Base-by-base conservation (phyloP, 2,888 invertebrate genomes). In the Lacanobia wlatinum region DNA sequence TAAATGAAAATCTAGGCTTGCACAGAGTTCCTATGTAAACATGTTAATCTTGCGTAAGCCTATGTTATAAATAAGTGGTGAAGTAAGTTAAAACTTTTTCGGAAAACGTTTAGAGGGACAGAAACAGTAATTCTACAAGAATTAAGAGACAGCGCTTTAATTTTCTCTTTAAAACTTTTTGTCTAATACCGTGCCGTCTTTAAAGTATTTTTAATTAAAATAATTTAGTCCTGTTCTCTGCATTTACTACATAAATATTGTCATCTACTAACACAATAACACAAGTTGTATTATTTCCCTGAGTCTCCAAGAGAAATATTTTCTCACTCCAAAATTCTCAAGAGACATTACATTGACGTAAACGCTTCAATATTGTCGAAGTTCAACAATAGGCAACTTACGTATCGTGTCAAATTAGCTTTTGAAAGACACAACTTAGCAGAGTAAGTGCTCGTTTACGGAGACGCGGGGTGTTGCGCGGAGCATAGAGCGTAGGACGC, bases 401-500 rank as follows among this genome's bases (percentile, higher is more conserved):
- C 62, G 59, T 67, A 73, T 59, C 68, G 14, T 14, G 58, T 52
- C 58, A 46, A 52, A 63, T 40, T 21, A 21, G 38, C n/a, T n/a
- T n/a, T n/a, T n/a, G n/a, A n/a, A n/a, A n/a, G n/a, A n/a, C n/a
- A 76, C 50, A 76, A 76, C 23, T 67, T 40, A 23, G 46, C 3
- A 76, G 43, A 76, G 0, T 52, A 38, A n/a, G n/a, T n/a, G n/a
- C n/a, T n/a, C n/a, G n/a, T n/a, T n/a, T n/a, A n/a, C n/a, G n/a
- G n/a, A n/a, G n/a, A n/a, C n/a, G n/a, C n/a, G n/a, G n/a, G n/a
- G n/a, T n/a, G n/a, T n/a, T n/a, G n/a, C n/a, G n/a, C n/a, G n/a
- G n/a, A n/a, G n/a, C n/a, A n/a, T n/a, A n/a, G n/a, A n/a, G n/a
- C n/a, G n/a, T n/a, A n/a, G n/a, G n/a, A n/a, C n/a, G n/a, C n/a